These are phyloP conservation scores for Apantesis nais DNA, from an alignment of 2,888 invertebrate species.

Conservation along the genomic window DNA sequence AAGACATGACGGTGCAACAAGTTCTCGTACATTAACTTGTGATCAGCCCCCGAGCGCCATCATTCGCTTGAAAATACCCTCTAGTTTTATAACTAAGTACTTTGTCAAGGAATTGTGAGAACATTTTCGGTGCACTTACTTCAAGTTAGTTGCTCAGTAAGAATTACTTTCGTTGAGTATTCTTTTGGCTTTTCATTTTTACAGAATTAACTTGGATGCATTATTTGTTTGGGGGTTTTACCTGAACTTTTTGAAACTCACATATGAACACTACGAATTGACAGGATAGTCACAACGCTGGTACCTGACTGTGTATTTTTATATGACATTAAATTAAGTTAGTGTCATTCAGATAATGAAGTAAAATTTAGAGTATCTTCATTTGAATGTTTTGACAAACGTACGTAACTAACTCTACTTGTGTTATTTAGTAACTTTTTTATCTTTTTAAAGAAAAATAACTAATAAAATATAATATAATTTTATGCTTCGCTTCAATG, in stretches of 20 bases:
- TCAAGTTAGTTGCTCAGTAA: conserved; percentile 9
- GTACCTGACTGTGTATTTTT: no score
- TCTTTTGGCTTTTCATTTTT: not conserved
- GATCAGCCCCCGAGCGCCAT: conserved; percentile 59
- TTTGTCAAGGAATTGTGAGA: conserved; percentile 32
- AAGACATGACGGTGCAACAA: conserved; percentile 63
- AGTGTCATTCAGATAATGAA: no score
- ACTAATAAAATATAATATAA: no score
- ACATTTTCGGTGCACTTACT: conserved; percentile 24
- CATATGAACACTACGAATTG: no score
- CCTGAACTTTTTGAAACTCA: not conserved
- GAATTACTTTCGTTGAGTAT: conserved; percentile 8
- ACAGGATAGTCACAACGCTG: no score
- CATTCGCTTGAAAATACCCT: conserved; percentile 39
- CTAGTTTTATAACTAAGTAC: conserved; percentile 27
- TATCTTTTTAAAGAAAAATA: not conserved
- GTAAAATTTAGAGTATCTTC: not conserved
- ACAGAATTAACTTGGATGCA: not conserved
- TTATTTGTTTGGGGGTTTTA: not conserved
- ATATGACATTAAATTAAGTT: no score
- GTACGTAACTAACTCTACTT: conserved; percentile 46
- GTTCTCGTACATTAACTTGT: conserved; percentile 63
- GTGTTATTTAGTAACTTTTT: conserved; percentile 16
- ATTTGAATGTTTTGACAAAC: conserved; percentile 7
- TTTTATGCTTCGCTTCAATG: not conserved